Base-by-base conservation (phyloP, 2,888 invertebrate genomes). In the Napeogenes sylphis region DNA sequence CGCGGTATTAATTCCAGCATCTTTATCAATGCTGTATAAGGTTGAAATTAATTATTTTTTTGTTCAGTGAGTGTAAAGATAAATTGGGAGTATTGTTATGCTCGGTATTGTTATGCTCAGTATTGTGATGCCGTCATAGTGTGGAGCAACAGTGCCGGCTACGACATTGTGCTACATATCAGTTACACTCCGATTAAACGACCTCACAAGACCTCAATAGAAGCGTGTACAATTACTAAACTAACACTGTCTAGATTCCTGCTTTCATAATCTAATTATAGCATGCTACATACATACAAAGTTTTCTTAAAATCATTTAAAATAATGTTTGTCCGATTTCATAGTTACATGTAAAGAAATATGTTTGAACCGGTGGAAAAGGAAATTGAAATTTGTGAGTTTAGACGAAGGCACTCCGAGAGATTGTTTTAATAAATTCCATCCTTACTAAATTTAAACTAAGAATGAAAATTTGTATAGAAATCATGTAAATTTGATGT, bases 121-220 rank as follows among this genome's bases (percentile, higher is more conserved):
- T 58, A 70, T 68, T 61, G 70, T 70, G 72, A 72, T 76, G 75
- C 75, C 71, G 42, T 3, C 42, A 68, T 69, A 66, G 62, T 59
- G 61, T 71, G 67, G 67, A 68, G 74, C 72, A 75, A 73, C 70
- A 70, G 68, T 63, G 58, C 3, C 10, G 3, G 21, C 47, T 59
- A 59, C 60, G 46, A 60, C 65, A 61, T 63, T 69, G 65, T 62
- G 61, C 60, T 45, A 59, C 56, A 67, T 67, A 67, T 66, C 66
- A 32, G 55, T 64, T 68, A 67, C 64, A 67, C 67, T 65, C 64
- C 67, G 60, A 62, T 67, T 65, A 65, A 61, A 63, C 59, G 61
- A 57, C 60, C 62, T 55, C 61, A 46, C 58, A 38, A 67, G 62
- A 64, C 62, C 62, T 63, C 61, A 61, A 60, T 59, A 62, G 58